Evolutionary conservation across 2,113 vertebrate species (phyloP), one percentile per base, ranked within the genome.

Genomic region (Menura novaehollandiae): DNA sequence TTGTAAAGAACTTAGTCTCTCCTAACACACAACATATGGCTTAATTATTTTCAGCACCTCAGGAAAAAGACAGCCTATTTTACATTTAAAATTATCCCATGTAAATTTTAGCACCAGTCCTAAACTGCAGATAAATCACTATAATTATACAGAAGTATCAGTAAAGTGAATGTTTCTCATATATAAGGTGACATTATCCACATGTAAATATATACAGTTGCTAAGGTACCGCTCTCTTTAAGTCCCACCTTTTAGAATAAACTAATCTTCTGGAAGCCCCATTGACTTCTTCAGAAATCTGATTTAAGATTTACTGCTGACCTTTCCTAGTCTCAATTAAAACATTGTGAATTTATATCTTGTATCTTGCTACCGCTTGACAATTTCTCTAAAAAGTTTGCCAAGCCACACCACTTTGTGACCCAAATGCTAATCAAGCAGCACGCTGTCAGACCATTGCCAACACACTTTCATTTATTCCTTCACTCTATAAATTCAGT

Each of bases 151-250:
- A 80, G 72, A 93, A 52, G 37, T 84, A 91, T 88, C 64, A 81
- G 35, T 56, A 67, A 86, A 93, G 55, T 51, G 49, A 93, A 80
- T 68, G 76, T 81, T 89, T 89, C 74, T 76, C 52, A 82, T 49
- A 84, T 43, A 66, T 58, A 92, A 91, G 37, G n/a, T 94, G 91
- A 95, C 58, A 81, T 95, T 82, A 95, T 75, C 43, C 67, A 89
- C 32, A 79, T 82, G 85, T 88, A 95, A 93, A 92, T 87, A 93
- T 74, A 91, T 59, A 90, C 78, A 56, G 79, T 63, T 90, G 71
- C 67, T 73, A 85, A 89, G 72, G 47, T 91, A 77, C 23, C 55
- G 10, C 49, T 91, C 89, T 63, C 9, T 58, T 93, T 85, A 94
- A 94, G 59, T 90, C 39, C 24, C 75, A 55, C 60, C 59, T 83